Evolutionary conservation across 1,140 invertebrate species (phyloP).

Genomic region (Bradynema listronoti): DNA sequence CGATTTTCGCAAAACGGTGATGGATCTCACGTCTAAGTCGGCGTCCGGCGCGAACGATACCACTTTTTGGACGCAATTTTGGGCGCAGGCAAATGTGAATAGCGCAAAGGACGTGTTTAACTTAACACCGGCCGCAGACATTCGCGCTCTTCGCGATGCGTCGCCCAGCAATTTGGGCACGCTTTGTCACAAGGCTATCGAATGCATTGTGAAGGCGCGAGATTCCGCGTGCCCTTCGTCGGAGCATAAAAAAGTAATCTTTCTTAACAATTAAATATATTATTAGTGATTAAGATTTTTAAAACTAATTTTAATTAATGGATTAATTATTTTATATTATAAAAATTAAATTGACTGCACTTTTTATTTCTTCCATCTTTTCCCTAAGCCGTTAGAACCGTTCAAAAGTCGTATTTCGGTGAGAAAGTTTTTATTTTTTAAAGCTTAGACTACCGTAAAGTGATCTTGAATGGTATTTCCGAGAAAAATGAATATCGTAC

Average conservation of each 20-base stretch:
- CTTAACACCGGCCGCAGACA: conserved; percentile 83
- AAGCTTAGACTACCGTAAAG: no score
- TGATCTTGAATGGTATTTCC: no score
- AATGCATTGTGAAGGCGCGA: conserved; percentile 84
- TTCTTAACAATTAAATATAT: background rate
- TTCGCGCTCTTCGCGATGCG: conserved; percentile 83
- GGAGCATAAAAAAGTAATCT: conserved; percentile 77
- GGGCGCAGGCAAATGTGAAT: conserved; percentile 80
- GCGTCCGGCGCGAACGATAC: conserved; percentile 81
- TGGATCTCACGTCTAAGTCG: conserved; percentile 90
- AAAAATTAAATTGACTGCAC: no score
- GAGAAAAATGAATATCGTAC: no score
- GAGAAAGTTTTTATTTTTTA: no score
- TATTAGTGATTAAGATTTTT: background rate
- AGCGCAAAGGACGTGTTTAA: conserved; percentile 94
- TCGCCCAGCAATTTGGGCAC: conserved; percentile 95
- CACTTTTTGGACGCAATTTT: conserved; percentile 96
- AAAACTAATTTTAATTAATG: conserved; percentile 1
- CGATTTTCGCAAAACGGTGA: conserved; percentile 91
- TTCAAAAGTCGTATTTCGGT: no score
- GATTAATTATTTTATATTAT: conserved; percentile 3
- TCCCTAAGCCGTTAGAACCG: no score
- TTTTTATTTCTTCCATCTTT: no score
- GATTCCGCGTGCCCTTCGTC: conserved; percentile 82
- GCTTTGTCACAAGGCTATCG: conserved; percentile 95